Evolutionary conservation across 2,888 invertebrate genomes (phyloP).

Genomic region (Macropis europaea): DNA sequence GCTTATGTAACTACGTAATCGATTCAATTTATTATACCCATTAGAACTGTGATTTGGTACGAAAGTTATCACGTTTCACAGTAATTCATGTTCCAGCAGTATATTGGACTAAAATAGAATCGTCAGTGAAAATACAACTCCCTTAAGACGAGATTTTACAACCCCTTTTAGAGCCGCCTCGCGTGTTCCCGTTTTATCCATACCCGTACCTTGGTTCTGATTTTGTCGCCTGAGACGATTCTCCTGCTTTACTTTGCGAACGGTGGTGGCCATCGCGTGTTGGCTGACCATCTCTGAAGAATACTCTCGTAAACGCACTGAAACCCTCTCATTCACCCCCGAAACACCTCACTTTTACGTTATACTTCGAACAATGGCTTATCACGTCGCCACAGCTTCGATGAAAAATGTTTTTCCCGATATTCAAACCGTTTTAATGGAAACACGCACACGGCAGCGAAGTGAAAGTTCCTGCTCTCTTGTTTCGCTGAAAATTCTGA

Average conservation of each 20-base stretch:
- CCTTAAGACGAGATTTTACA: neutral
- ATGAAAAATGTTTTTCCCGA: neutral
- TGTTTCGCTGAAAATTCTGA: slow-evolving; percentile 7
- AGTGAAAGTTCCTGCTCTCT: slow-evolving; percentile 21
- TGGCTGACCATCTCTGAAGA: slow-evolving; percentile 78
- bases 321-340: slow-evolving; percentile 14
- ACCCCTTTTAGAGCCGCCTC: neutral
- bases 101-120: neutral
- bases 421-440: slow-evolving; percentile 1
- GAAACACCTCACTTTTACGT: slow-evolving; percentile 1
- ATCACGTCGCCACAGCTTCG: neutral
- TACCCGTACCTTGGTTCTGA: slow-evolving; percentile 70
- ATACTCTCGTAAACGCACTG: slow-evolving; percentile 36
- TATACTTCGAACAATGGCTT: neutral
- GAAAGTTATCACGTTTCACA: too few species aligned
- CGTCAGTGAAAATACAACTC: neutral
- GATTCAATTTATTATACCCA: neutral
- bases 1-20: neutral
- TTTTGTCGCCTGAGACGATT: slow-evolving; percentile 81
- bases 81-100: too few species aligned
- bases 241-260: slow-evolving; percentile 87
- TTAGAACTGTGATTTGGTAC: neutral
- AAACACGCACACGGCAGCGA: neutral
- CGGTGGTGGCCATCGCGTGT: slow-evolving; percentile 86
- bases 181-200: neutral